Base-by-base conservation (phyloP, 92 coral and sea anemone genomes). In the Phenganax stokvisi region DNA sequence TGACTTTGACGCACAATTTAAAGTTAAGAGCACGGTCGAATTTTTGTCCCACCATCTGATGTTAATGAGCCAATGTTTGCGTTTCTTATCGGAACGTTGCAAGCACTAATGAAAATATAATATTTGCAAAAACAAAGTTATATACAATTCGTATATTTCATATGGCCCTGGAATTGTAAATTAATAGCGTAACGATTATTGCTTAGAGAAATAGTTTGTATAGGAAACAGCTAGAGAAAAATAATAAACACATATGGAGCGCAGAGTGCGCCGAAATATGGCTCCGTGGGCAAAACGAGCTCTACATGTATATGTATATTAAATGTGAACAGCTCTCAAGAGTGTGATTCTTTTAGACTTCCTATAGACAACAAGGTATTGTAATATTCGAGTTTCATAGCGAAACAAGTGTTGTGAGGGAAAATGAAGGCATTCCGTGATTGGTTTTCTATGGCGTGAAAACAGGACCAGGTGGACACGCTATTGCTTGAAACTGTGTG, bases 61-160 rank as follows among this genome's bases (percentile, higher is more conserved):
- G 74, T 62, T 60, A 73, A 79, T 79, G 83, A 68, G 74, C 44
- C 59, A 51, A 64, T 79, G 83, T 79, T 65, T 79, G 83, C 83
- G 30, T 79, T 65, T 53, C 83, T 79, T 79, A 79, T 79, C 83
- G 57, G 74, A 65, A 63, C 30, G 25, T 79, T 69, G 83, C 74
- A 29, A 79, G 61, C 83, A 79, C 83, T 79, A 79, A 79, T 79
- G 83, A 79, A 79, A 79, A 79, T 79, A 79, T 79, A 79, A 79
- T 79, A 79, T 79, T 79, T 79, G 83, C 83, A 79, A 79, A 79
- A 79, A 65, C 74, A 79, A 63, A 79, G 73, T 79, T 79, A 65
- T 68, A 68, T 79, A 65, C 74, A 79, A 60, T 20, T 79, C 57
- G 72, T 8, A 62, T 79, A 60, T 79, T 69, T 57, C 74, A 47